These are phyloP conservation scores for Hirtodrosophila alboralis DNA, from an alignment of 2,888 invertebrate species.

Conservation along the genomic window DNA sequence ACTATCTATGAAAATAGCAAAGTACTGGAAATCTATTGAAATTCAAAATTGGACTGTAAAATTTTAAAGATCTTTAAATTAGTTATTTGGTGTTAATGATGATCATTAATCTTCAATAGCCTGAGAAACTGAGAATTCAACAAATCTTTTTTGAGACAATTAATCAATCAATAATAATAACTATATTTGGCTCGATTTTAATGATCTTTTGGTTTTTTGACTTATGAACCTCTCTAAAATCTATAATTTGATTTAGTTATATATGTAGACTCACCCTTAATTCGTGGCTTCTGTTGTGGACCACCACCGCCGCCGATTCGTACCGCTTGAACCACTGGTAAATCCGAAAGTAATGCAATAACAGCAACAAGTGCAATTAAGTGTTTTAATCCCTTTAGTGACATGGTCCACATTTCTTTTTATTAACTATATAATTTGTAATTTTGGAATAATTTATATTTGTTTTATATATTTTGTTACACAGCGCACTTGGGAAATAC, in stretches of 20 bases:
- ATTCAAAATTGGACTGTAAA: too few relatives aligned
- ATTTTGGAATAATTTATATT: slow-evolving; percentile 15
- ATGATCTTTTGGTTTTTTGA: slow-evolving; percentile 2
- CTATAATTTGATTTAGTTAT: not conserved
- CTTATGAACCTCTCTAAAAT: not conserved
- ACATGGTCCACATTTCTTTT: slow-evolving; percentile 81
- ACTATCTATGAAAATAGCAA: too few relatives aligned
- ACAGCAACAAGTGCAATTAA: slow-evolving; percentile 65
- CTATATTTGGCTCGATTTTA: slow-evolving; percentile 11
- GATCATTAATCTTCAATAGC: slow-evolving; percentile 20
- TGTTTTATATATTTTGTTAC: slow-evolving; percentile 11
- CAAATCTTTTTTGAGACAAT: slow-evolving; percentile 13
- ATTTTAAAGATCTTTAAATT: slow-evolving; percentile 5
- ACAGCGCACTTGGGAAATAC: slow-evolving; percentile 26
- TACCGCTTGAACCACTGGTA: slow-evolving; percentile 81
- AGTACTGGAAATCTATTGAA: too few relatives aligned
- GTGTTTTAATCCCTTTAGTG: slow-evolving; percentile 67
- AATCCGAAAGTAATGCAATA: slow-evolving; percentile 70
- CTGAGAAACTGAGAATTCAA: slow-evolving; percentile 8
- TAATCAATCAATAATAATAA: slow-evolving; percentile 15
- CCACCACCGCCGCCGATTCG: slow-evolving; percentile 86
- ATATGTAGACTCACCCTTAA: slow-evolving; percentile 50
- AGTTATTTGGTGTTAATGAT: slow-evolving; percentile 7
- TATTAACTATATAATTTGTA: slow-evolving; percentile 41
- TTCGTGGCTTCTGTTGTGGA: slow-evolving; percentile 83